Percentiles rank a stretch among this genome's conserved stretches.
Evolutionary conservation across 2,113 vertebrate species (phyloP).

Genomic region (Eretmochelys imbricata): DNA sequence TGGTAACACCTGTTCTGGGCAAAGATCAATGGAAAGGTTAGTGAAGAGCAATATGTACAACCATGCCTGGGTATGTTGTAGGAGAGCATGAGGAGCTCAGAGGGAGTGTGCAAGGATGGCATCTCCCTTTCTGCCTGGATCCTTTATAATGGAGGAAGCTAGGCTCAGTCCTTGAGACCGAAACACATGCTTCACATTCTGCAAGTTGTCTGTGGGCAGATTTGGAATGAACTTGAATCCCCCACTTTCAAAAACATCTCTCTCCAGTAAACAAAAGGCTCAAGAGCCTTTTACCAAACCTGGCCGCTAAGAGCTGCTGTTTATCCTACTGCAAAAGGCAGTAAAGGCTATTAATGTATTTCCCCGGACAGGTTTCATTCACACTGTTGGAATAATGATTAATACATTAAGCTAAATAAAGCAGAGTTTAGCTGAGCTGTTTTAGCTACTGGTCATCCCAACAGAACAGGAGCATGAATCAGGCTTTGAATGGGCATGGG

Average conservation of each 20-base stretch:
- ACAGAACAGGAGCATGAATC: neutral
- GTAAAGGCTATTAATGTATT: too few species aligned
- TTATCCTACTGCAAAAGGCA: neutral
- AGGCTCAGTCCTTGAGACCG: neutral
- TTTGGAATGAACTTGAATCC: neutral
- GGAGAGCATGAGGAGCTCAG: neutral
- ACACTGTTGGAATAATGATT: neutral
- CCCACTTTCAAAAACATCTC: neutral
- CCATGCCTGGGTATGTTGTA: neutral
- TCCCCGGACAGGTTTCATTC: neutral
- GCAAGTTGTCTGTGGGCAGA: neutral
- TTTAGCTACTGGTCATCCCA: rapidly evolving
- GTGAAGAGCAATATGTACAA: neutral
- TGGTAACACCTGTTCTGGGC: slow-evolving; percentile 57
- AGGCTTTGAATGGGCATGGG: rapidly evolving
- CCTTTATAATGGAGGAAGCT: neutral
- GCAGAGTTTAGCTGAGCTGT: neutral
- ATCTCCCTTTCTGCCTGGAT: neutral
- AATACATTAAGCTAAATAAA: neutral
- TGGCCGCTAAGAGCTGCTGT: neutral
- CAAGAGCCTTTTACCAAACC: neutral
- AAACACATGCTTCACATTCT: neutral
- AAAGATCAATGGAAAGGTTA: slow-evolving; percentile 35
- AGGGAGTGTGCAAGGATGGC: neutral
- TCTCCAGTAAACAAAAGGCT: neutral